Evolutionary conservation across 2,113 vertebrate species (phyloP), one percentile per base, ranked within the genome.

Genomic region (Picathartes gymnocephalus): DNA sequence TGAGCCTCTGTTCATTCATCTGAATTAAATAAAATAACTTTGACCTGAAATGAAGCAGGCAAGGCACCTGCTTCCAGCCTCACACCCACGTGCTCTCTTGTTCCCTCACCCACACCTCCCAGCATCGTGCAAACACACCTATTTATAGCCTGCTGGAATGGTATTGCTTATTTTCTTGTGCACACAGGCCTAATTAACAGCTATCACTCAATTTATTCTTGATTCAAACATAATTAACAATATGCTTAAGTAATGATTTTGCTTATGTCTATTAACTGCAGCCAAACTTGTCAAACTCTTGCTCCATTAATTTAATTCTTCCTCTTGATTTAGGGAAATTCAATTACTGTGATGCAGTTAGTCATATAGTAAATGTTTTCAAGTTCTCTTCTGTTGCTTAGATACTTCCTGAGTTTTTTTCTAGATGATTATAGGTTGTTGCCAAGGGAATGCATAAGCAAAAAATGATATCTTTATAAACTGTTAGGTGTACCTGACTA

Each of bases 241-340:
- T 88, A 91, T 95, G 86, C 66, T 96, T 86, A 78, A 74, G 79
- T 83, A 93, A 93, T 89, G 51, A 84, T 92, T 93, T 97, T 97
- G 65, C 61, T 90, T 83, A 92, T 94, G 91, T 71, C 74, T 92
- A 71, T 57, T 87, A 96, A 92, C 81, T 61, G 47, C 95, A 89
- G 73, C 82, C 92, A 92, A 91, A 89, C 58, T 94, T 96, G 84
- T 95, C 91, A 92, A 92, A 95, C 89, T 95, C 6, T 72, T 88
- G 95, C 95, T 97, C 86, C 88, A 94, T 94, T 97, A 97, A 97
- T 97, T 97, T 93, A 86, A 48, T 92, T 88, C 91, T 91, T 94
- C 74, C 81, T 95, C 93, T 88, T 81, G 93, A 82, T 96, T 97
- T 91, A 80, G 62, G 35, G 68, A 82, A 96, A 96, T 96, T 96